phyloP scores from a whole-genome alignment of 2,888 invertebrate species.

The Caenorhabditis angaria region DNA sequence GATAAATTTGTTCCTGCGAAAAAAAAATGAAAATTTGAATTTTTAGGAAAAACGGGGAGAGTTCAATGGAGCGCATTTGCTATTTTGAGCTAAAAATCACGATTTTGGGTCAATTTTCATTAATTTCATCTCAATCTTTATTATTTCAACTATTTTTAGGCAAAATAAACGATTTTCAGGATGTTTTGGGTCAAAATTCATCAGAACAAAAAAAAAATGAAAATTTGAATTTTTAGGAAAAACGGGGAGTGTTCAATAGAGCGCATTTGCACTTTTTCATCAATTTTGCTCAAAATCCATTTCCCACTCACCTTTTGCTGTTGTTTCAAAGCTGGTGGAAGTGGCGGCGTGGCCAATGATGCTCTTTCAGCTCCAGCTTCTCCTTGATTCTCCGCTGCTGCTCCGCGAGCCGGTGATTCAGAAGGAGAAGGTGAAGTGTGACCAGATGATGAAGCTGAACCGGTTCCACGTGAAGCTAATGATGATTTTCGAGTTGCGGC shows the following conservation, averaged over 20 bases:
- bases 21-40: constrained; percentile 6
- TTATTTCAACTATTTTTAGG: too few relatives aligned
- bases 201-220: neutral
- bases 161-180: neutral
- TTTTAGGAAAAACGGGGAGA: too few relatives aligned
- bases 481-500: constrained; percentile 40
- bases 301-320: neutral
- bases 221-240: constrained; percentile 1
- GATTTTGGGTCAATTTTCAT: neutral
- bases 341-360: constrained; percentile 49
- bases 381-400: neutral
- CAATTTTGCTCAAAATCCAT: neutral
- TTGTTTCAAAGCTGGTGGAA: constrained; percentile 53
- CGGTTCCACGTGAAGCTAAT: constrained; percentile 29
- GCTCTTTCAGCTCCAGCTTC: constrained; percentile 44
- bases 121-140: neutral
- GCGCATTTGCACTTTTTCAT: neutral
- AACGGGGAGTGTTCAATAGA: neutral
- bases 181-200: neutral
- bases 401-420: neutral
- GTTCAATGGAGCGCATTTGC: too few relatives aligned
- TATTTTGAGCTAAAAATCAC: too few relatives aligned
- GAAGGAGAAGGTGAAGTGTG: constrained; percentile 52
- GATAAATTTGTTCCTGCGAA: constrained; percentile 49
- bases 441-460: constrained; percentile 50